Conservation (phyloP, 2,113 vertebrate species). For the Azemiops feae region DNA sequence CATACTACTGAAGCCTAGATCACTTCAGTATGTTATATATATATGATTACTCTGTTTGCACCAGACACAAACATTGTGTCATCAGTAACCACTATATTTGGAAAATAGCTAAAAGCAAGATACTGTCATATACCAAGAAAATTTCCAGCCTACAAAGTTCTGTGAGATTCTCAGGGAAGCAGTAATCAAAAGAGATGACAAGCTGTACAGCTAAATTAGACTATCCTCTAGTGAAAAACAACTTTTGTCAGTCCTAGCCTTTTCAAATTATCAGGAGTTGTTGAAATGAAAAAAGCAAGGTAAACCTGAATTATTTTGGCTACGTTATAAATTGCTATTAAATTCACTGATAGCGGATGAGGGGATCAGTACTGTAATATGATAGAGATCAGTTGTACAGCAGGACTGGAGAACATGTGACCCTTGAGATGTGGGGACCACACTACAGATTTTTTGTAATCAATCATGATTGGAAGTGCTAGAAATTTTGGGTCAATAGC, state of each 20-base stretch:
- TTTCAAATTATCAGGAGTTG: constrained; percentile 22
- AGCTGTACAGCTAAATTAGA: constrained; percentile 46
- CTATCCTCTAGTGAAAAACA: background rate
- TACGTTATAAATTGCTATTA: background rate
- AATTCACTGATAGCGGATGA: background rate
- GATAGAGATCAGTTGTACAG: background rate
- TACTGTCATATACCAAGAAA: background rate
- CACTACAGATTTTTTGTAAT: background rate
- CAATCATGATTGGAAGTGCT: background rate
- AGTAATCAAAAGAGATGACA: constrained; percentile 29
- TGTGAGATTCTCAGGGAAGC: constrained; percentile 22
- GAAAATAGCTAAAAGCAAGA: constrained; percentile 29
- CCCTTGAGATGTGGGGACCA: background rate
- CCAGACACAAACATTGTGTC: background rate
- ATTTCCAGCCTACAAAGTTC: constrained; percentile 21
- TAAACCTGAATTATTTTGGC: constrained; percentile 24
- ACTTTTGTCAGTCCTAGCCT: constrained; percentile 53
- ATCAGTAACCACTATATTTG: background rate
- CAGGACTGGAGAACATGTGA: background rate
- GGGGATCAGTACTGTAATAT: background rate
- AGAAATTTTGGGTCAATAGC: background rate
- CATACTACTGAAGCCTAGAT: background rate
- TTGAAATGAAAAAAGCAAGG: constrained; percentile 42
- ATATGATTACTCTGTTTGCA: background rate
- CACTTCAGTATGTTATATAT: background rate